phyloP scores from a whole-genome alignment of 2,113 vertebrate species.

The Tinamus guttatus region DNA sequence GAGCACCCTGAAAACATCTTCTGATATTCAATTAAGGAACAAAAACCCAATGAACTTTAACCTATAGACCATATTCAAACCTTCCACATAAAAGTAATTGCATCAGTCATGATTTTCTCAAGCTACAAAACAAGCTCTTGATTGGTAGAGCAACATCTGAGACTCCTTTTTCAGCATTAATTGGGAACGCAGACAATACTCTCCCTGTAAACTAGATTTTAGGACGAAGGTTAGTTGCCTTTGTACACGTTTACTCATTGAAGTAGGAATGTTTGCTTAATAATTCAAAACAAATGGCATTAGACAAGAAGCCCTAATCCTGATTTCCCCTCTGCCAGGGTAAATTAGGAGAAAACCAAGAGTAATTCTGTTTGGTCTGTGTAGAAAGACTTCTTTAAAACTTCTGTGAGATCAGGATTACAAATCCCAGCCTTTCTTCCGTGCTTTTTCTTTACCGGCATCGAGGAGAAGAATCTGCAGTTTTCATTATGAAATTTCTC shows the following conservation, averaged over 20 bases:
- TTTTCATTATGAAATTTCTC: slow-evolving; percentile 37
- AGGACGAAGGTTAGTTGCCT: slow-evolving; percentile 72
- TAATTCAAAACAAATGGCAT: slow-evolving; percentile 74
- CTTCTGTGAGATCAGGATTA: slow-evolving; percentile 52
- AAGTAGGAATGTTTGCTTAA: slow-evolving; percentile 74
- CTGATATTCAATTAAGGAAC: slow-evolving; percentile 72
- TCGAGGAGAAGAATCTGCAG: slow-evolving; percentile 44
- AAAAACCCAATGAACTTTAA: slow-evolving; percentile 61
- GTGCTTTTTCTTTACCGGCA: neutral
- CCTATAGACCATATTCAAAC: slow-evolving; percentile 65
- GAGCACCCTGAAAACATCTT: slow-evolving; percentile 68
- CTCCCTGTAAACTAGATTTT: slow-evolving; percentile 70
- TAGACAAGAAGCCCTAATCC: slow-evolving; percentile 72
- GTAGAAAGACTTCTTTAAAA: slow-evolving; percentile 64
- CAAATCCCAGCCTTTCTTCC: slow-evolving; percentile 31
- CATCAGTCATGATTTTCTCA: slow-evolving; percentile 76
- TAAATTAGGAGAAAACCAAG: slow-evolving; percentile 71
- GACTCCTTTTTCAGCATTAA: slow-evolving; percentile 68
- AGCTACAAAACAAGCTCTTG: slow-evolving; percentile 60
- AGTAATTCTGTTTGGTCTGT: slow-evolving; percentile 57
- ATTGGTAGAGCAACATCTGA: slow-evolving; percentile 63
- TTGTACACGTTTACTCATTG: slow-evolving; percentile 72
- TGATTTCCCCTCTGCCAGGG: slow-evolving; percentile 65
- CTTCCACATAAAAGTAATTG: slow-evolving; percentile 72
- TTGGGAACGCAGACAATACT: slow-evolving; percentile 73